Percentiles rank a stretch among this genome's conserved stretches.
These are phyloP conservation scores for Thryonomys swinderianus DNA, from an alignment of 2,113 vertebrate species.

Conservation along the genomic window DNA sequence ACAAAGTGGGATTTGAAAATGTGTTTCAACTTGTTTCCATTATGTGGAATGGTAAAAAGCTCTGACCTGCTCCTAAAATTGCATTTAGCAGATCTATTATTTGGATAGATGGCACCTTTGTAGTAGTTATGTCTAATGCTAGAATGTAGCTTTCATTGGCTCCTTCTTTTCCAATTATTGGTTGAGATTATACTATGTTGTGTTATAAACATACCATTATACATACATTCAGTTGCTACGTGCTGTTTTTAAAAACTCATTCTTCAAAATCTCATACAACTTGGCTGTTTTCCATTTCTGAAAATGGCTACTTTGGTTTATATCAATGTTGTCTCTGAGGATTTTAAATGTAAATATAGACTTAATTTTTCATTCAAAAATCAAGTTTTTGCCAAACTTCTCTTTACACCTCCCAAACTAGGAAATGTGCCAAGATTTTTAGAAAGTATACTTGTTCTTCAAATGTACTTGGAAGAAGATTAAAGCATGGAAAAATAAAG, in stretches of 20 bases:
- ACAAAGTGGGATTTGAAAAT: neutral
- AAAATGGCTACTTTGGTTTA: constrained; percentile 62
- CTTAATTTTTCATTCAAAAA: constrained; percentile 66
- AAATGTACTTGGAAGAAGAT: constrained; percentile 70
- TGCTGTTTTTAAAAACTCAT: neutral
- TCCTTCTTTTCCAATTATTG: constrained; percentile 65
- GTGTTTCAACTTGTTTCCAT: constrained; percentile 37
- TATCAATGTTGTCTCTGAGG: constrained; percentile 33
- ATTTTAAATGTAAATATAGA: constrained; percentile 67
- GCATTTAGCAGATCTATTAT: constrained; percentile 55
- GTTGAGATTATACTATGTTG: neutral
- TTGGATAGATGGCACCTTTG: constrained; percentile 57
- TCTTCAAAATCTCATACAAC: constrained; percentile 36
- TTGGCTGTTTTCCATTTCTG: constrained; percentile 54
- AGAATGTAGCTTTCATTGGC: constrained; percentile 42
- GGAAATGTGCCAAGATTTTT: constrained; percentile 70
- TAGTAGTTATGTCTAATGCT: constrained; percentile 32
- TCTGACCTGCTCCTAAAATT: constrained; percentile 54
- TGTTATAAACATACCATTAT: neutral
- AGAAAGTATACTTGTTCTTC: constrained; percentile 63
- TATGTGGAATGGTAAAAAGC: neutral
- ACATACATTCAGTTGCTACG: neutral
- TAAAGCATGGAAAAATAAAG: constrained; percentile 66
- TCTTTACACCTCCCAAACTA: constrained; percentile 42
- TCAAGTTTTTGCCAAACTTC: constrained; percentile 50